Percentiles rank a stretch among this genome's conserved stretches.
Evolutionary conservation across 1,140 invertebrate genomes (phyloP).

Genomic region (Acromyrmex echinatior): DNA sequence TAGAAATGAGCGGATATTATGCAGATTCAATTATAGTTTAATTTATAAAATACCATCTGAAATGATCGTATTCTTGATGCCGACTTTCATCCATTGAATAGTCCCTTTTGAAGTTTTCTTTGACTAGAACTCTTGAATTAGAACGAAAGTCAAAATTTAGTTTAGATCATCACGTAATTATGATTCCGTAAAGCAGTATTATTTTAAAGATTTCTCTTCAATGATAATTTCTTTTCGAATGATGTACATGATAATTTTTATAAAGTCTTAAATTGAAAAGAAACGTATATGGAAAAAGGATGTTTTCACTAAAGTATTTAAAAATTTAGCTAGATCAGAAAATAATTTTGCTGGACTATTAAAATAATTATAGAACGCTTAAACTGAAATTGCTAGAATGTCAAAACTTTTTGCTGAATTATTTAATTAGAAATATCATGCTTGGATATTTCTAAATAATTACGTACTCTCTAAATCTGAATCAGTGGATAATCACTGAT

Average conservation of each 20-base stretch:
- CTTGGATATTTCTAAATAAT: too few relatives aligned
- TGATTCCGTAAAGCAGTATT: neutral
- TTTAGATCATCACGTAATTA: neutral
- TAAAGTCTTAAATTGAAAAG: neutral
- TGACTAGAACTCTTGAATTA: neutral
- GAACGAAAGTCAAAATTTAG: neutral
- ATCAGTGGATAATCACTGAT: too few relatives aligned
- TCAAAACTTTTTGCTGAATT: too few relatives aligned
- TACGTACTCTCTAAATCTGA: too few relatives aligned
- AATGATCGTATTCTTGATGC: neutral
- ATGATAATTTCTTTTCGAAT: neutral
- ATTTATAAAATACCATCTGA: slow-evolving; percentile 37
- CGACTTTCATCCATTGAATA: slow-evolving; percentile 29
- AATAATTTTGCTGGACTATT: too few relatives aligned
- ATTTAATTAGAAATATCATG: too few relatives aligned
- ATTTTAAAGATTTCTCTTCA: neutral
- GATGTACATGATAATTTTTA: neutral
- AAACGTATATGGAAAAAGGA: neutral
- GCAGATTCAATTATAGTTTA: slow-evolving; percentile 33
- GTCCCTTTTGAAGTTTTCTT: slow-evolving; percentile 36
- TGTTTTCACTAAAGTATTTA: too few relatives aligned
- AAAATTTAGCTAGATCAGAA: too few relatives aligned
- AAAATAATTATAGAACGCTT: too few relatives aligned
- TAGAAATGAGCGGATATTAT: slow-evolving; percentile 5
- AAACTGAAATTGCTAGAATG: too few relatives aligned